These are phyloP conservation scores for Sciurus carolinensis DNA, from an alignment of 2,797 vertebrate species.

Conservation along the genomic window DNA sequence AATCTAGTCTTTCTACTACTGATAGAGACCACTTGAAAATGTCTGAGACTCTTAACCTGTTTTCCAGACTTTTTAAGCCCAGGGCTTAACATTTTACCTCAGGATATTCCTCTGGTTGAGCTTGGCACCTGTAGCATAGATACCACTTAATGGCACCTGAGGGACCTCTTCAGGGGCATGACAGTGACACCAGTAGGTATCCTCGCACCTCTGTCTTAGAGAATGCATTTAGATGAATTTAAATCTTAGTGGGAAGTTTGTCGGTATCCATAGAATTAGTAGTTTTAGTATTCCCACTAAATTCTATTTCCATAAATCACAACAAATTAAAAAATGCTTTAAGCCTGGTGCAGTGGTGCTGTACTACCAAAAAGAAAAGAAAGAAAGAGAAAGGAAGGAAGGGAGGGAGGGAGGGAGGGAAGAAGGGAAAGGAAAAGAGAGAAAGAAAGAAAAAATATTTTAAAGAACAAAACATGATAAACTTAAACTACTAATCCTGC, in stretches of 20 bases:
- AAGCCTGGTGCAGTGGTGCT: no score
- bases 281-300: slow-evolving; percentile 59
- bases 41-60: neutral
- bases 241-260: neutral
- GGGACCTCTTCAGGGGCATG: neutral
- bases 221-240: neutral
- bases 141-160: neutral
- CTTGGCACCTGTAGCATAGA: neutral
- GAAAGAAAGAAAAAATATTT: no score
- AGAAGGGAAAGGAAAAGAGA: no score
- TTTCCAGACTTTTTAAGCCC: neutral
- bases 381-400: no score
- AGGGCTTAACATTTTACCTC: neutral
- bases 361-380: no score
- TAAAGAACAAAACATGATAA: slow-evolving; percentile 15
- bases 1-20: neutral
- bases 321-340: slow-evolving; percentile 50
- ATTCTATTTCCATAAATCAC: slow-evolving; percentile 52
- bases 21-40: neutral
- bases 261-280: slow-evolving; percentile 43
- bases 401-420: no score
- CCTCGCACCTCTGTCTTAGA: neutral
- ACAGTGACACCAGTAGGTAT: neutral
- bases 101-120: neutral
- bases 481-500: neutral